Conservation (phyloP, 1,140 invertebrate species). For the Argopecten irradians region DNA sequence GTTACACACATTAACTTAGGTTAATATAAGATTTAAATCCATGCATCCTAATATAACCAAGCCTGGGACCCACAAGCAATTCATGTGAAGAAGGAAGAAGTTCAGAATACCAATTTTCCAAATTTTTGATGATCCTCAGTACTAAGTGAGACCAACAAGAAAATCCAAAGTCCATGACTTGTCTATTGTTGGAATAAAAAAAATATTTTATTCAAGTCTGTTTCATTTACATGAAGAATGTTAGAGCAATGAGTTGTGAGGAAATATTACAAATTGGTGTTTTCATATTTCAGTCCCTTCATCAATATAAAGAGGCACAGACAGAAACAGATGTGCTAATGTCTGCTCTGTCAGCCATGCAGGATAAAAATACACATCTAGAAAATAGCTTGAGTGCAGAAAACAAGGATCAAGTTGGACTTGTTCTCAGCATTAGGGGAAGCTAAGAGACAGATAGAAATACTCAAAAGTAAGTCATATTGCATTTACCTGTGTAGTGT, state of each 20-base stretch:
- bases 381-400: slow-evolving; percentile 96
- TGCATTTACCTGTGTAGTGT: background rate
- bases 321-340: slow-evolving; percentile 88
- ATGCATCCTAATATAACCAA: no score
- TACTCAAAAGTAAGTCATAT: slow-evolving; percentile 88
- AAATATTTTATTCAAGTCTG: background rate
- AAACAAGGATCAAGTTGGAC: slow-evolving; percentile 95
- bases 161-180: no score
- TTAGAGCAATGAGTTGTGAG: slow-evolving; percentile 78
- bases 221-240: slow-evolving; percentile 78
- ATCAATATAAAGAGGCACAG: slow-evolving; percentile 84
- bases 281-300: slow-evolving; percentile 75
- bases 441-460: slow-evolving; percentile 93
- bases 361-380: slow-evolving; percentile 91
- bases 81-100: no score
- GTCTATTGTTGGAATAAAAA: no score
- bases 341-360: slow-evolving; percentile 87
- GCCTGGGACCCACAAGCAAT: no score
- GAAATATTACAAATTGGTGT: background rate
- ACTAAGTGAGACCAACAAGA: no score
- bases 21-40: no score
- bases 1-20: no score
- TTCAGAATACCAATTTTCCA: no score
- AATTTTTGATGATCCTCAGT: no score
- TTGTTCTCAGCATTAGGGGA: slow-evolving; percentile 97